Base-by-base conservation (phyloP, 2,797 vertebrate species). In the Falco berigora region DNA sequence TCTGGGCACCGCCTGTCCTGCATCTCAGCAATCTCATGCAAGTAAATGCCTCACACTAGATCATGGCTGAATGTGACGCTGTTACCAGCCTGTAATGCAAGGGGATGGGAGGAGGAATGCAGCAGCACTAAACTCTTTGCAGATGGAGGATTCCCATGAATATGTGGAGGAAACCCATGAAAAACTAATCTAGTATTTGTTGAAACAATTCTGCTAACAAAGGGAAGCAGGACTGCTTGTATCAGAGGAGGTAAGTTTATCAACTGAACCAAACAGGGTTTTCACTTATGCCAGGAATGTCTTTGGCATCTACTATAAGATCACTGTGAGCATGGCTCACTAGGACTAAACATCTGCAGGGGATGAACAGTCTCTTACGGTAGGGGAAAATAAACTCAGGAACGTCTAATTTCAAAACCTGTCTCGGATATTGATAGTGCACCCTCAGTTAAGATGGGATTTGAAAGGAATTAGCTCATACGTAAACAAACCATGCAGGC, bases 1-100 rank as follows among this genome's bases (percentile, higher is more conserved):
- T 61, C 50, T 2, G 1, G 61, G 52, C 36, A 19, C 46, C 23
- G 58, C 36, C 69, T 56, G 8, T 42, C 18, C 61, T 49, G 53
- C n/a, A 56, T 40, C 76, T 77, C 83, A 44, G 83, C 58, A 46
- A 32, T 16, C 36, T 67, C 63, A 27, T 4, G 14, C 46, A 58
- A 24, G 44, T 38, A 64, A 81, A 84, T 24, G 17, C 17, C 47
- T 83, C 78, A 42, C 32, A 19, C 36, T 52, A 71, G 23, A 23
- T 42, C 38, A 20, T 8, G 6, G 49, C 40, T 74, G 80, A 80
- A 27, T 30, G 53, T 0, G 0, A 62, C 4, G 63, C 0, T 18
- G 36, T 6, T 55, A 28, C 28, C 61, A 74, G 3, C n/a, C 22
- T 0, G 0, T 53, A 76, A 10, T 2, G 4, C 0, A 1, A 75